Evolutionary conservation across 1,140 invertebrate species (phyloP).

Genomic region (Papilio glaucus): DNA sequence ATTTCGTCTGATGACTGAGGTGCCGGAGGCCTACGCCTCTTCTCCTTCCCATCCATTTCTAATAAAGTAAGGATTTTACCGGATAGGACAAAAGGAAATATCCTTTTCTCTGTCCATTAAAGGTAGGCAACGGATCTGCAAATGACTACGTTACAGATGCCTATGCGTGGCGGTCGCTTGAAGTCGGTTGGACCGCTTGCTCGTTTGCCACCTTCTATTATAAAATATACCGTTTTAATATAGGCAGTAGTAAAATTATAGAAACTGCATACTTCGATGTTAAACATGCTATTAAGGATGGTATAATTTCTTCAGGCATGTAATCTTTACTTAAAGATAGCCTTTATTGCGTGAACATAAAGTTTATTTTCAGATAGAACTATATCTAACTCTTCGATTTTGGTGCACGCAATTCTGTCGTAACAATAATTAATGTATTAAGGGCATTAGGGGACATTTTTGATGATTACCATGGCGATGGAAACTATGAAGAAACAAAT

Average conservation of each 20-base stretch:
- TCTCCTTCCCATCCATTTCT: too few species aligned
- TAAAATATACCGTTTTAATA: background rate
- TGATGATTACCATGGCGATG: conserved; percentile 25
- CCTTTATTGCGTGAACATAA: background rate
- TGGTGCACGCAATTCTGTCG: conserved; percentile 64
- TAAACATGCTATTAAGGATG: conserved; percentile 16
- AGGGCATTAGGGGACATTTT: conserved; percentile 42
- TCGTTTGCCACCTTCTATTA: too few species aligned
- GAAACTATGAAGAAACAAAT: conserved; percentile 24
- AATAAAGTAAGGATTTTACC: too few species aligned
- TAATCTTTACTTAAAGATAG: background rate
- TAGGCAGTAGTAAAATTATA: conserved; percentile 10
- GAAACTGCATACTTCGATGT: conserved; percentile 20
- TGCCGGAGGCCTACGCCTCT: too few species aligned
- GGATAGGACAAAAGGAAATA: too few species aligned
- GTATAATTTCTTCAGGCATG: background rate
- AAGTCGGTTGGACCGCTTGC: too few species aligned
- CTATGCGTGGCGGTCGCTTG: too few species aligned
- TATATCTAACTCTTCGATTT: conserved; percentile 40
- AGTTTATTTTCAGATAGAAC: background rate
- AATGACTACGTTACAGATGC: too few species aligned
- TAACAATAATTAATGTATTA: conserved; percentile 67
- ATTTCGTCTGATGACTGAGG: too few species aligned
- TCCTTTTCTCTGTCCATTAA: too few species aligned
- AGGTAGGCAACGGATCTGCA: too few species aligned